Conservation (phyloP, 2,113 vertebrate species). For the Rhinopithecus roxellana region DNA sequence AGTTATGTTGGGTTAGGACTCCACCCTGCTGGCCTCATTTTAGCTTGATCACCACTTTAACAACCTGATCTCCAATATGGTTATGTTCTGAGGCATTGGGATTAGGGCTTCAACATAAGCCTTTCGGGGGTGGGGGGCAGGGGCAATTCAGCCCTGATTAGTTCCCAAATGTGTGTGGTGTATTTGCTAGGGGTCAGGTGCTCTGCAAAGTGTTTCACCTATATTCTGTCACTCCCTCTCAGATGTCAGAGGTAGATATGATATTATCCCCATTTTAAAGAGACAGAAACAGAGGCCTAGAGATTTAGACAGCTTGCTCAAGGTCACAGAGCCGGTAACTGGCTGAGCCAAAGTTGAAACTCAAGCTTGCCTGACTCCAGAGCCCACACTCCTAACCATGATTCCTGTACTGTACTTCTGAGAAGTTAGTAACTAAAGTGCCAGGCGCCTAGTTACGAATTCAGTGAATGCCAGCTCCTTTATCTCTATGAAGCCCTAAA, state of each 20-base stretch:
- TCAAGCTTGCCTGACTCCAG: not conserved
- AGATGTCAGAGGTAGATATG: not conserved
- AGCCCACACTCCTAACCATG: not conserved
- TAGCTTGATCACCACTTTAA: not conserved
- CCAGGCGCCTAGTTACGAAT: no score
- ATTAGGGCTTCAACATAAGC: not conserved
- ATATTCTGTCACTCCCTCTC: not conserved
- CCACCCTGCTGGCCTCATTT: not conserved
- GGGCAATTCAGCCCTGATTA: not conserved
- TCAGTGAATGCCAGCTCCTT: not conserved
- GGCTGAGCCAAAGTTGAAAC: not conserved
- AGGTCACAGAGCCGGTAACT: not conserved
- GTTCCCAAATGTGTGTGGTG: not conserved
- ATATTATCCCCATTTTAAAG: not conserved
- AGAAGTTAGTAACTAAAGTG: not conserved
- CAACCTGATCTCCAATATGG: not conserved
- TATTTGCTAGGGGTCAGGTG: not conserved
- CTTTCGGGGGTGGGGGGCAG: rapidly evolving
- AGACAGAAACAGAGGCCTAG: not conserved
- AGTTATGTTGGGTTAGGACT: not conserved
- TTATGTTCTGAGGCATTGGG: not conserved
- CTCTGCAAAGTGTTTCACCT: not conserved
- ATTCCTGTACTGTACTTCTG: rapidly evolving
- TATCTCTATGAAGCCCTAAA: not conserved
- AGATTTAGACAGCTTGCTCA: not conserved